A percentile compares a stretch with the other conserved stretches of the same genome.
phyloP scores from a whole-genome alignment of 2,113 vertebrate genomes.

The Lipophrys pholis region DNA sequence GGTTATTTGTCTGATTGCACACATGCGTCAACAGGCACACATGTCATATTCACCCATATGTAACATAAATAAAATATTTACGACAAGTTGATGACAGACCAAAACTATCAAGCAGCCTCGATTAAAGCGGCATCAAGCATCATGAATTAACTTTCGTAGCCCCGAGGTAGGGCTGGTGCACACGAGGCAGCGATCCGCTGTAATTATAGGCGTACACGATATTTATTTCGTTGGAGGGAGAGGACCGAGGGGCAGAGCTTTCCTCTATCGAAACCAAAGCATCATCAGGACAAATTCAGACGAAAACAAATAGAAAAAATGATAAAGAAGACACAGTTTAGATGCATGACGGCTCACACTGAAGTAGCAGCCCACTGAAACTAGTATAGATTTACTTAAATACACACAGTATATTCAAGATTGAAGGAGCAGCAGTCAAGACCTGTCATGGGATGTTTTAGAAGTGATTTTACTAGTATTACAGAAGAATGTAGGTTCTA shows the following conservation, averaged over 20 bases:
- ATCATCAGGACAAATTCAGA: neutral
- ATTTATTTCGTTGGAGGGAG: slow-evolving; percentile 10
- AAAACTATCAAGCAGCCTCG: neutral
- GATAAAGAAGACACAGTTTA: neutral
- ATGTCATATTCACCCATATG: neutral
- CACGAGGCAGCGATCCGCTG: neutral
- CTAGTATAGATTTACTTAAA: too few species aligned
- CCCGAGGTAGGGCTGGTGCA: slow-evolving; percentile 44
- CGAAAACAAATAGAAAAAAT: neutral
- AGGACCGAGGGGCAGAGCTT: slow-evolving; percentile 2
- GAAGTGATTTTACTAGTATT: too few species aligned
- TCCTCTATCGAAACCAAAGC: slow-evolving; percentile 1
- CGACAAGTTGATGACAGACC: neutral
- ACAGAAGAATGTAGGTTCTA: too few species aligned
- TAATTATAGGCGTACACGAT: slow-evolving; percentile 38
- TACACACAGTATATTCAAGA: too few species aligned
- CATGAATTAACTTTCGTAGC: slow-evolving; percentile 27
- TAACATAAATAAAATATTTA: slow-evolving; percentile 34
- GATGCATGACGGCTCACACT: too few species aligned
- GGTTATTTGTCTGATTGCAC: slow-evolving; percentile 1
- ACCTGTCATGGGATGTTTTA: too few species aligned
- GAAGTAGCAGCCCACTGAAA: too few species aligned
- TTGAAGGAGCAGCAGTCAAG: too few species aligned
- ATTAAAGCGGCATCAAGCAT: slow-evolving; percentile 13
- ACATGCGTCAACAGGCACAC: slow-evolving; percentile 1